Conservation (phyloP, 2,113 vertebrate species). For the Salvelinus namaycush region DNA sequence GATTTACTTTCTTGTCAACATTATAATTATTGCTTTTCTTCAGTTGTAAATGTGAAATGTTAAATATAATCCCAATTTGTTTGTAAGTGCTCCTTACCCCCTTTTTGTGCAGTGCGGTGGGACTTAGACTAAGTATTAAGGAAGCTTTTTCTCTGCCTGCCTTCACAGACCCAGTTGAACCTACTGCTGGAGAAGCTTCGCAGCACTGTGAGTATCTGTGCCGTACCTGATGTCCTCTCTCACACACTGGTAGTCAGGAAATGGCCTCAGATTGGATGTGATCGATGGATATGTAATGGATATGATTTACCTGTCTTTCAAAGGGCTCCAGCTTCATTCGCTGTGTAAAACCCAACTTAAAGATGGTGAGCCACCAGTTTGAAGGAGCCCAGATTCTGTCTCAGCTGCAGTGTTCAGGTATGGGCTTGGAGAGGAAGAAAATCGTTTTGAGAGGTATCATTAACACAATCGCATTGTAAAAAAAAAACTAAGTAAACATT, state of each 20-base stretch:
- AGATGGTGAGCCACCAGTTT: conserved; percentile 97
- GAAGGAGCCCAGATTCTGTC: conserved; percentile 97
- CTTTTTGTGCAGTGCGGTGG: too few relatives aligned
- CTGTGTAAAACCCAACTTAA: conserved; percentile 97
- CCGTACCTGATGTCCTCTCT: background rate
- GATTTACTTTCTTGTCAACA: too few relatives aligned
- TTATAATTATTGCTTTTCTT: too few relatives aligned
- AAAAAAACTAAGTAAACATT: background rate
- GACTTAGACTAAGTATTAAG: conserved; percentile 66
- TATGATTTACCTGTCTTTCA: conserved; percentile 35
- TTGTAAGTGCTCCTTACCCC: too few relatives aligned
- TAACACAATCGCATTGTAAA: background rate
- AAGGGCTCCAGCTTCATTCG: conserved; percentile 98
- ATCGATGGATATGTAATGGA: background rate
- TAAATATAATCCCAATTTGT: too few relatives aligned
- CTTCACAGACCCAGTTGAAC: conserved; percentile 91
- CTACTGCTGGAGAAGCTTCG: conserved; percentile 94
- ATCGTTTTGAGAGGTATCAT: background rate
- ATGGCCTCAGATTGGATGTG: background rate
- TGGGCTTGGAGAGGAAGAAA: background rate
- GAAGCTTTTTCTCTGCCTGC: conserved; percentile 71
- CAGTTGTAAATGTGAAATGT: too few relatives aligned
- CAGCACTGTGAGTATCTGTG: conserved; percentile 88
- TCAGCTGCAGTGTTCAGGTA: conserved; percentile 98
- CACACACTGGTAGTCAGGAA: background rate